Conservation (phyloP, 1,140 invertebrate species). For the Drosophila takahashii region DNA sequence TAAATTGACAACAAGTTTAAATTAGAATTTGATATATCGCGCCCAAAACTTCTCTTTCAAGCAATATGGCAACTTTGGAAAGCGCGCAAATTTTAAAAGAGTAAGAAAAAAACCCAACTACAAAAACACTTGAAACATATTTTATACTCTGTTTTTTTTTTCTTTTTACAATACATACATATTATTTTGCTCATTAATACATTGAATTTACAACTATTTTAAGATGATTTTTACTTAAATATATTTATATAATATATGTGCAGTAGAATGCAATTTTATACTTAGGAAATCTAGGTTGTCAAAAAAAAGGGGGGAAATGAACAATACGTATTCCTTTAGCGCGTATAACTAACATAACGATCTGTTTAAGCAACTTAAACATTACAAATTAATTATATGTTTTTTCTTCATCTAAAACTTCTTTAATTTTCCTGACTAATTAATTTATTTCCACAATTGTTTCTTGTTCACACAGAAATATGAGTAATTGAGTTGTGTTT, state of each 20-base stretch:
- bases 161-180: conserved; percentile 37
- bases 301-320: background rate
- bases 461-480: conserved; percentile 6
- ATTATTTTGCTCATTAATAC: conserved; percentile 28
- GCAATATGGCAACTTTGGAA: too few relatives aligned
- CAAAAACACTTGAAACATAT: background rate
- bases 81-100: too few relatives aligned
- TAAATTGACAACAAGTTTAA: too few relatives aligned
- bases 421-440: background rate
- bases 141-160: conserved; percentile 8
- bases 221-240: conserved; percentile 1
- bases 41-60: too few relatives aligned
- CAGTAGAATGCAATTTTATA: background rate
- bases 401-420: background rate
- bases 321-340: conserved; percentile 2
- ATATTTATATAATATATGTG: conserved; percentile 17
- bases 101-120: too few relatives aligned
- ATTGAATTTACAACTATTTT: conserved; percentile 41
- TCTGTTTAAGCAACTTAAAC: conserved; percentile 20
- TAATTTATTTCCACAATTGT: background rate
- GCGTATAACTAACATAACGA: conserved; percentile 31
- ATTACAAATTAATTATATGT: background rate
- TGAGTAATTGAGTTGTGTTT: conserved; percentile 12
- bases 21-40: too few relatives aligned
- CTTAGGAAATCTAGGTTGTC: background rate